Conservation (phyloP, 2,888 invertebrate genomes). For the Lepidocyrtoides sp. region DNA sequence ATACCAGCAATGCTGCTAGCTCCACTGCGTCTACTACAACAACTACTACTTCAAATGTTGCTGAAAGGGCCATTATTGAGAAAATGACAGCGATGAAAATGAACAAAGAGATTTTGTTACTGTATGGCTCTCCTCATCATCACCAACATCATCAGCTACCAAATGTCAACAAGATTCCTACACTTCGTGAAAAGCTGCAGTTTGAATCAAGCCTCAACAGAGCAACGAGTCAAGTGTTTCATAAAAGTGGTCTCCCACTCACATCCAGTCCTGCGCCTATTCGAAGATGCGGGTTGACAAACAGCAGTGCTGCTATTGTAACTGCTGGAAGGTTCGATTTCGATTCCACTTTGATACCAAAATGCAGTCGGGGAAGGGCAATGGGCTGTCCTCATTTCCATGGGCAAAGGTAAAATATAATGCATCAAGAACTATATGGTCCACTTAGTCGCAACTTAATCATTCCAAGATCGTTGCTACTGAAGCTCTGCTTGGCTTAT, state of each 20-base stretch:
- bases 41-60: neutral
- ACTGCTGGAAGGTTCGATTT: slow-evolving; percentile 91
- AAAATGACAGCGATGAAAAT: slow-evolving; percentile 19
- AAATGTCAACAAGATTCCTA: slow-evolving; percentile 88
- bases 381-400: slow-evolving; percentile 81
- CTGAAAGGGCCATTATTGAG: slow-evolving; percentile 33
- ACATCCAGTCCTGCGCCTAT: slow-evolving; percentile 96
- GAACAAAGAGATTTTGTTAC: slow-evolving; percentile 25
- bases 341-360: slow-evolving; percentile 92
- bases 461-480: no score
- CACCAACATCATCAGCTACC: slow-evolving; percentile 43
- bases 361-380: slow-evolving; percentile 81
- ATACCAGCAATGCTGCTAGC: neutral
- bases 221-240: slow-evolving; percentile 94
- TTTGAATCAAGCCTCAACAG: slow-evolving; percentile 70
- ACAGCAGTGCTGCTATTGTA: slow-evolving; percentile 29
- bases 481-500: neutral
- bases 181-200: slow-evolving; percentile 89
- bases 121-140: neutral
- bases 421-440: neutral
- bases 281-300: slow-evolving; percentile 88
- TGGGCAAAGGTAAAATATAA: slow-evolving; percentile 74
- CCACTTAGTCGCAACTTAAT: no score
- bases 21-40: neutral
- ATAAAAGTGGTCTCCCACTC: slow-evolving; percentile 92